phyloP scores from a whole-genome alignment of 2,113 vertebrate genomes.

The Rhinoptilus africanus region DNA sequence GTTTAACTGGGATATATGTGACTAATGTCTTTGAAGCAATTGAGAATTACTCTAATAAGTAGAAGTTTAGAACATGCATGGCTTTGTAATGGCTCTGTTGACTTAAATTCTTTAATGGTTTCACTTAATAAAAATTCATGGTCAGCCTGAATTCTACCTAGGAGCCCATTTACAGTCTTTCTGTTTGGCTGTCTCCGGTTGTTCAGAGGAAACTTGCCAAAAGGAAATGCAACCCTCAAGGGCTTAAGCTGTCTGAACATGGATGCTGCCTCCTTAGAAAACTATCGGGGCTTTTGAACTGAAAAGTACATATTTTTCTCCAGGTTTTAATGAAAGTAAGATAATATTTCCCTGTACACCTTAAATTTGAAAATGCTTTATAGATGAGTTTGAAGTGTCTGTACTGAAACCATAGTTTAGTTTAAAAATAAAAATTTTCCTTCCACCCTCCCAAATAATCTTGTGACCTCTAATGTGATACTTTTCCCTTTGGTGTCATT shows the following conservation, averaged over 20 bases:
- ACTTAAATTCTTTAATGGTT: neutral
- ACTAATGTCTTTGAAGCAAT: neutral
- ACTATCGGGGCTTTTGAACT: neutral
- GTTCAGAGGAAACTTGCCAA: neutral
- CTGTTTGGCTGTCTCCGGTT: neutral
- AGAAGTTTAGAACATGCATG: neutral
- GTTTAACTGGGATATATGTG: neutral
- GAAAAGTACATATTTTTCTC: neutral
- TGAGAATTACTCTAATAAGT: neutral
- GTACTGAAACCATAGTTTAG: neutral
- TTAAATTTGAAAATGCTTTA: neutral
- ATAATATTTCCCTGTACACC: neutral
- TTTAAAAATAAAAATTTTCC: neutral
- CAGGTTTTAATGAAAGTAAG: neutral
- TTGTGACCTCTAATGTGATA: neutral
- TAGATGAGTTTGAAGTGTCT: neutral
- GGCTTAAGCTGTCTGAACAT: neutral
- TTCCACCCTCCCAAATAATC: neutral
- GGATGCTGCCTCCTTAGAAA: neutral
- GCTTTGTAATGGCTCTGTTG: neutral
- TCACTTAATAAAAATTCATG: neutral
- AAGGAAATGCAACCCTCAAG: neutral
- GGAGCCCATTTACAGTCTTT: neutral
- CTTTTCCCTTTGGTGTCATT: neutral
- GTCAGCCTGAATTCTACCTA: neutral